These are phyloP conservation scores for Anoplopoma fimbria DNA, from an alignment of 2,113 vertebrate genomes.

Conservation along the genomic window DNA sequence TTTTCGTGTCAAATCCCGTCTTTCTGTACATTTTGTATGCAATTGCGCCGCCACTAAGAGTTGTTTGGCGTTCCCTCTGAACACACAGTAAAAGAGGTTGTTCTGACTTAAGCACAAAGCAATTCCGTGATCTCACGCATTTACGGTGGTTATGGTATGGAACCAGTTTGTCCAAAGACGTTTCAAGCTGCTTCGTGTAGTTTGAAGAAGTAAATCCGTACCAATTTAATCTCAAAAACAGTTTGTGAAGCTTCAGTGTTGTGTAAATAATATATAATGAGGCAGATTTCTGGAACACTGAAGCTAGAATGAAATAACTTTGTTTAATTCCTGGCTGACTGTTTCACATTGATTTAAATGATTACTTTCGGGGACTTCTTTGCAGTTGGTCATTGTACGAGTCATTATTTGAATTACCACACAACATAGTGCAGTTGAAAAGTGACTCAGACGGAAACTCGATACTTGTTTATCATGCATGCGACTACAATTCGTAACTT, in stretches of 20 bases:
- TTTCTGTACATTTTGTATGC: not conserved
- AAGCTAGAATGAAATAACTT: slow-evolving; percentile 3
- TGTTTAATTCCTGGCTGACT: slow-evolving; percentile 17
- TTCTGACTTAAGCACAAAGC: slow-evolving; percentile 47
- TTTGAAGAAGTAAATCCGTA: slow-evolving; percentile 15
- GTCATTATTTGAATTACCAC: slow-evolving; percentile 26
- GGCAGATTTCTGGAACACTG: not conserved
- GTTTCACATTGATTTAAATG: slow-evolving; percentile 12
- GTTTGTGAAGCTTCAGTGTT: slow-evolving; percentile 13
- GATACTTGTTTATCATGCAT: slow-evolving; percentile 74
- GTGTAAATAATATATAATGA: slow-evolving; percentile 40
- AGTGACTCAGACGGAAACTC: slow-evolving; percentile 22
- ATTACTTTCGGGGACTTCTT: not conserved
- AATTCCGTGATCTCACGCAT: slow-evolving; percentile 23
- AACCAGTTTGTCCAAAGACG: slow-evolving; percentile 42
- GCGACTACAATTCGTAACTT: slow-evolving; percentile 63
- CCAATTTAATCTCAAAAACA: not conserved
- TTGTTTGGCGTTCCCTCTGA: not conserved
- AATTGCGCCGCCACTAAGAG: not conserved
- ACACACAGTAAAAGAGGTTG: slow-evolving; percentile 4
- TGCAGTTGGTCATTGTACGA: slow-evolving; percentile 20
- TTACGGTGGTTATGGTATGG: slow-evolving; percentile 6
- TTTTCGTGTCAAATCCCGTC: not conserved
- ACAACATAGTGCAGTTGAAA: slow-evolving; percentile 28
- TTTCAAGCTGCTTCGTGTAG: slow-evolving; percentile 35